Percentiles rank a stretch among this genome's conserved stretches.
Conservation (phyloP, 2,888 invertebrate species). For the Athalia cordata region DNA sequence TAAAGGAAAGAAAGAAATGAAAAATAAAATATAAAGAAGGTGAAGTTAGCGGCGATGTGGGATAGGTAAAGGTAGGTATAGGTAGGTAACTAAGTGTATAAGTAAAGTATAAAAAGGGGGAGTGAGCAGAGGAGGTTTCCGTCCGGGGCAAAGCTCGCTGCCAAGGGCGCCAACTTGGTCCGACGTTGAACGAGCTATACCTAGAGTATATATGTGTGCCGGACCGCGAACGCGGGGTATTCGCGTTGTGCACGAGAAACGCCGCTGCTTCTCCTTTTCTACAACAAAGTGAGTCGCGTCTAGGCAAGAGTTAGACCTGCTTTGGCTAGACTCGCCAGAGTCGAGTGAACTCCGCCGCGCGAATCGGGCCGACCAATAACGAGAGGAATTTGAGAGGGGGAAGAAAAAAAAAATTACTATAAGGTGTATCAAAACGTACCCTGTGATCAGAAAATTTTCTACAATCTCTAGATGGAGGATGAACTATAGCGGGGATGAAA, state of each 20-base stretch:
- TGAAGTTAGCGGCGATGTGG: too few species aligned
- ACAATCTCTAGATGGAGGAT: too few species aligned
- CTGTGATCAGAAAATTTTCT: too few species aligned
- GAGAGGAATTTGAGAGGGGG: slow-evolving; percentile 22
- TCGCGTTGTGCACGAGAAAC: slow-evolving; percentile 47
- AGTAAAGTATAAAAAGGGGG: background rate
- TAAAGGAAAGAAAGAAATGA: too few species aligned
- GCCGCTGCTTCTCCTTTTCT: slow-evolving; percentile 44
- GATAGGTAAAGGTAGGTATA: too few species aligned
- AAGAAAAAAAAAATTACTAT: background rate
- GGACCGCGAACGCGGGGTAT: too few species aligned
- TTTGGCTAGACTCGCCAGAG: slow-evolving; percentile 47
- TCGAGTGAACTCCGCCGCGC: background rate
- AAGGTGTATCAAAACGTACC: background rate
- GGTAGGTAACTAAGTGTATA: too few species aligned
- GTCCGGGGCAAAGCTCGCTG: slow-evolving; percentile 61
- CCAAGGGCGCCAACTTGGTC: slow-evolving; percentile 63
- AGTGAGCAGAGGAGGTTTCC: slow-evolving; percentile 44
- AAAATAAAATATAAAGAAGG: too few species aligned
- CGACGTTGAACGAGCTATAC: slow-evolving; percentile 34
- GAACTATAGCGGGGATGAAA: background rate
- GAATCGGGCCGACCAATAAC: too few species aligned
- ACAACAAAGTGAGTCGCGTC: slow-evolving; percentile 21
- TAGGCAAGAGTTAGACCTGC: slow-evolving; percentile 57
- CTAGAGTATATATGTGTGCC: too few species aligned